Evolutionary conservation across 1,140 invertebrate species (phyloP).

Genomic region (Hyles vespertilio): DNA sequence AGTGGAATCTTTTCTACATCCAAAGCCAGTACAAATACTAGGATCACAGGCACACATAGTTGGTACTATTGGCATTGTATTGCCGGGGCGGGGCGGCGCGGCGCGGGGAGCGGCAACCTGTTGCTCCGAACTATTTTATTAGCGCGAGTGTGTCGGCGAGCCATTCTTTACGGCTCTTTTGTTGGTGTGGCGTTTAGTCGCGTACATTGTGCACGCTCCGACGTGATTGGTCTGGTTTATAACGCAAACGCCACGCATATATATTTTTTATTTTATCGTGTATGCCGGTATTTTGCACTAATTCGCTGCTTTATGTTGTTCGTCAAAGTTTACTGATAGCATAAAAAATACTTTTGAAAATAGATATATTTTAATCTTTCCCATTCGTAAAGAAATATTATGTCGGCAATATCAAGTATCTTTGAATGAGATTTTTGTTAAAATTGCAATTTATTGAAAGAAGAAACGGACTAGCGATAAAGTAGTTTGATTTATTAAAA

Average conservation of each 20-base stretch:
- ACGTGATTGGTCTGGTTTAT: constrained; percentile 65
- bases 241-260: constrained; percentile 61
- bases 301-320: constrained; percentile 16
- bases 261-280: constrained; percentile 48
- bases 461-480: too few species aligned
- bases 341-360: too few species aligned
- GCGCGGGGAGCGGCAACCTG: constrained; percentile 56
- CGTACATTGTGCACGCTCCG: constrained; percentile 39
- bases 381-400: too few species aligned
- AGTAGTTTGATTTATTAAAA: too few species aligned
- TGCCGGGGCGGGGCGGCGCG: constrained; percentile 30
- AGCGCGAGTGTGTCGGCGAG: constrained; percentile 63
- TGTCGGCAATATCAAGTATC: too few species aligned
- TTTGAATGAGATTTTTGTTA: too few species aligned
- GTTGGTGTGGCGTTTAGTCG: constrained; percentile 63
- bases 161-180: constrained; percentile 73
- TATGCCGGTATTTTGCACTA: constrained; percentile 38
- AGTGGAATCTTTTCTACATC: constrained; percentile 4
- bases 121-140: constrained; percentile 72
- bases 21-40: constrained; percentile 28
- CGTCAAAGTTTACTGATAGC: neutral
- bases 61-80: constrained; percentile 51
- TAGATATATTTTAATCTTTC: too few species aligned
- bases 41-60: constrained; percentile 41
- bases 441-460: too few species aligned